A percentile compares a stretch with the other conserved stretches of the same genome.
phyloP scores from a whole-genome alignment of 2,797 vertebrate genomes.

The Crax fasciolata region DNA sequence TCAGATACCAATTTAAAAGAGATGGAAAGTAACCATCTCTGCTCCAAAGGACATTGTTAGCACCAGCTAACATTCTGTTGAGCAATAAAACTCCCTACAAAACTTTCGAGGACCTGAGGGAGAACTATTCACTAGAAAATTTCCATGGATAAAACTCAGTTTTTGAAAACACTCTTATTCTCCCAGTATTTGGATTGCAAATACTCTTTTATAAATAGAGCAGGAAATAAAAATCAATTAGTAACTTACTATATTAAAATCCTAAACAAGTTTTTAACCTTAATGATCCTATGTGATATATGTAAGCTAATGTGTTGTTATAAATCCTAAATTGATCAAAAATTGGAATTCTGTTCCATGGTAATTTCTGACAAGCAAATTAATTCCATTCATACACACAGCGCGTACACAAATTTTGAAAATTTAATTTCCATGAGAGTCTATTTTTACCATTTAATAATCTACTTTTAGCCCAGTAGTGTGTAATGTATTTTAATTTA shows the following conservation, averaged over 20 bases:
- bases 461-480: neutral
- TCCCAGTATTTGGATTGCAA: neutral
- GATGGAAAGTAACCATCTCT: neutral
- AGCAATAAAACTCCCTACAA: conserved; percentile 11
- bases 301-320: neutral
- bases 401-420: neutral
- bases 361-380: neutral
- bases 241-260: neutral
- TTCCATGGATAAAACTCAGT: neutral
- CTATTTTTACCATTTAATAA: neutral
- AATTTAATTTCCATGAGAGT: neutral
- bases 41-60: conserved; percentile 1
- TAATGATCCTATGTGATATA: neutral
- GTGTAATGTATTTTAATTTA: neutral
- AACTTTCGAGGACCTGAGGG: neutral
- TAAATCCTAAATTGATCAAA: neutral
- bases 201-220: neutral
- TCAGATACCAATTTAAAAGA: no score
- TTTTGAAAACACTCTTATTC: neutral
- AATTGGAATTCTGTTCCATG: neutral
- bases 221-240: conserved; percentile 1
- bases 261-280: neutral
- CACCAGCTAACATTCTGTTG: neutral
- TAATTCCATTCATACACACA: neutral
- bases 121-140: conserved; percentile 4